Evolutionary conservation across 2,797 vertebrate species (phyloP).

Genomic region (Lepidocolaptes lacrymiger): DNA sequence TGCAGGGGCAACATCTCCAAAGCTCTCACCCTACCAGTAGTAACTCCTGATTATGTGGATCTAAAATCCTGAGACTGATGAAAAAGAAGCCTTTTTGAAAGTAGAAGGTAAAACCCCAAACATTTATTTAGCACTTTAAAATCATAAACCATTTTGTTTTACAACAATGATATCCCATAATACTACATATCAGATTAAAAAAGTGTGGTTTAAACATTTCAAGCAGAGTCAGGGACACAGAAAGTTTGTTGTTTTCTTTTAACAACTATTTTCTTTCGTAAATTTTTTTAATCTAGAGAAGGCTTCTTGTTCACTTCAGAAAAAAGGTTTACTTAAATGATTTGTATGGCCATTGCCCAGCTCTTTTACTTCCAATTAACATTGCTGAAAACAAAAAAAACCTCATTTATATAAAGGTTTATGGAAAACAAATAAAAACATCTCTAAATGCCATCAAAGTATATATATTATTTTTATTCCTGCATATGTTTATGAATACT

Average conservation of each 20-base stretch:
- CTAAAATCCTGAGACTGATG: neutral
- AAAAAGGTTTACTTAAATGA: neutral
- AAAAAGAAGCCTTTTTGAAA: neutral
- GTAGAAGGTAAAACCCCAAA: neutral
- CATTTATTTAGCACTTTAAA: neutral
- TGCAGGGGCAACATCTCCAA: accelerated
- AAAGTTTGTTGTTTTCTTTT: neutral
- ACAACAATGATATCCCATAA: neutral
- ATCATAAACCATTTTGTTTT: neutral
- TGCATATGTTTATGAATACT: conserved; percentile 1
- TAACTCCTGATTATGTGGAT: neutral
- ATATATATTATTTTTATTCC: conserved; percentile 4
- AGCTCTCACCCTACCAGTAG: neutral
- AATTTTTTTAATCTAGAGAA: neutral
- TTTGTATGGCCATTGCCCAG: neutral
- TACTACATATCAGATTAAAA: neutral
- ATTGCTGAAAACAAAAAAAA: neutral
- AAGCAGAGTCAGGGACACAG: neutral
- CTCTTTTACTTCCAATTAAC: conserved; percentile 16
- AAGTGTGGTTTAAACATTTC: neutral
- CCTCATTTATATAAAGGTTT: neutral
- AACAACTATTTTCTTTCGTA: neutral
- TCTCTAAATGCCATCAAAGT: neutral
- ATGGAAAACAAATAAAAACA: conserved; percentile 31
- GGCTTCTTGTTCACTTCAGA: neutral